Evolutionary conservation across 2,888 invertebrate genomes (phyloP).

Genomic region (Pheosia gnoma): DNA sequence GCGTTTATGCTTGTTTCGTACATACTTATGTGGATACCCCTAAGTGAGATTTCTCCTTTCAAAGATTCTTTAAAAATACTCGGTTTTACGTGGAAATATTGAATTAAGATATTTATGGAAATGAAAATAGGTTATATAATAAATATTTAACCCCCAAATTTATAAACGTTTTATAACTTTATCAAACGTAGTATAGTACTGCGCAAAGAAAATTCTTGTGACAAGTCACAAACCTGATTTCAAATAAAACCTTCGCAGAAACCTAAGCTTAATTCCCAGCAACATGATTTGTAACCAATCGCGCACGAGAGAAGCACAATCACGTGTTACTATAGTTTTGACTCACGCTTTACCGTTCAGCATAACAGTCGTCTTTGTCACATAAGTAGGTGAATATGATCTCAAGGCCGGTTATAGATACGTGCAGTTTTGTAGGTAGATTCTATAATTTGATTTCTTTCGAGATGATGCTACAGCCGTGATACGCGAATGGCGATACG

Average conservation of each 20-base stretch:
- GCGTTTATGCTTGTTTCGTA: slow-evolving; percentile 68
- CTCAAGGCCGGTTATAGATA: slow-evolving; percentile 37
- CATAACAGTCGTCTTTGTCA: slow-evolving; percentile 25
- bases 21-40: slow-evolving; percentile 64
- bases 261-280: background rate
- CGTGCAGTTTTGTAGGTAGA: slow-evolving; percentile 16
- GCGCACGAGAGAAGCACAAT: background rate
- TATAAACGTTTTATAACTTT: too few species aligned
- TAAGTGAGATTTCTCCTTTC: slow-evolving; percentile 71
- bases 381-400: slow-evolving; percentile 26
- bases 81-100: slow-evolving; percentile 25
- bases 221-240: too few species aligned
- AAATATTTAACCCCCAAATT: too few species aligned
- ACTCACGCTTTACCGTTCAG: slow-evolving; percentile 8
- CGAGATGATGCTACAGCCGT: background rate
- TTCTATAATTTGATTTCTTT: background rate
- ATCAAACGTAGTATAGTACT: too few species aligned
- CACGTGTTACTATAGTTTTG: slow-evolving; percentile 10
- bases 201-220: too few species aligned
- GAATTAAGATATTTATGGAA: too few species aligned
- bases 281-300: background rate
- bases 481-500: too few species aligned
- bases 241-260: background rate
- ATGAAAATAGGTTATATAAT: too few species aligned
- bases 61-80: slow-evolving; percentile 50